Evolutionary conservation across 2,888 invertebrate species (phyloP), one percentile per base, ranked within the genome.

Genomic region (Ferdinandea cuprea): DNA sequence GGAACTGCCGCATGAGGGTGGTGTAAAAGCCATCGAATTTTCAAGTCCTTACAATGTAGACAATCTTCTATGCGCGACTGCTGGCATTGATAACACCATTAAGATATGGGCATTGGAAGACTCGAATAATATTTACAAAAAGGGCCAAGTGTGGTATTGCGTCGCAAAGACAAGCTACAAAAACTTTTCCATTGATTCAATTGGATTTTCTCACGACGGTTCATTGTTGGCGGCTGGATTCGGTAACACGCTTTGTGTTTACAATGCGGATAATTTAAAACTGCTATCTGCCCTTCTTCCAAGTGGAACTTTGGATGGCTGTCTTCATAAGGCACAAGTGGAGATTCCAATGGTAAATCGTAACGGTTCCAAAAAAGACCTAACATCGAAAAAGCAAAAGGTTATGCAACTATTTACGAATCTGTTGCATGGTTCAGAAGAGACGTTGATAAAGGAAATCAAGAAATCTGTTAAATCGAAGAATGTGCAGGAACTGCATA

Each of bases 121-220:
- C 73, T 92, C 93, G 17, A 91, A 91, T 83, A 93, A 91, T 86
- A 92, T 92, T 85, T 89, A 93, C 83, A 92, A 92, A 85, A 91
- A 92, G 68, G 91, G 91, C n/a, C 91, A 90, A 61, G 92, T 92
- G 76, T 96, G 96, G 96, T 91, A 89, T 72, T 95, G 95, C 88
- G 92, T 93, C 32, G 93, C 93, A 28, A 91, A 93, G 19, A 94
- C 94, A 0, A 92, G 91, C 72, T 96, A 95, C 86, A 92, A 93
- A 59, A 91, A 93, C 85, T 88, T 94, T 15, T 89, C 92, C 0
- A 92, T 94, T 19, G 91, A 92, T 17, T 92, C 93, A 42, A 91
- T 94, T 2, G 92, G 92, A 48, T 96, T 96, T 89, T 94, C 95
- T 0, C 91, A 92, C 72, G 96, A 96, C 89, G 95, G 95, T n/a